These are phyloP conservation scores for Rhagologus leucostigma DNA, from an alignment of 2,113 vertebrate species.

Conservation along the genomic window DNA sequence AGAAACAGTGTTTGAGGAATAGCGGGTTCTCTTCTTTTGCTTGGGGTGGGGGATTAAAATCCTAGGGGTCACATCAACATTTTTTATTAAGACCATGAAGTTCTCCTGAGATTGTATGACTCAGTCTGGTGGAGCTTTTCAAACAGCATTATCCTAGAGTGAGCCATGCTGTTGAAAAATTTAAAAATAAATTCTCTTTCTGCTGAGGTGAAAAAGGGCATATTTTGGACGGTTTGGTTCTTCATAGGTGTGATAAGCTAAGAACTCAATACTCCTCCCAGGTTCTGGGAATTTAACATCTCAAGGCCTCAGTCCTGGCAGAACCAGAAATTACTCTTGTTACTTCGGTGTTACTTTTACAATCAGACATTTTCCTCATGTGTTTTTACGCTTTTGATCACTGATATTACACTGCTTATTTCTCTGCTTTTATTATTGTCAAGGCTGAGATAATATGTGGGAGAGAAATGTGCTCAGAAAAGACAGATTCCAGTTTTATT, in stretches of 20 bases:
- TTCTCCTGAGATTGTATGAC: neutral
- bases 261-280: neutral
- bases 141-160: neutral
- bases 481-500: slow-evolving; percentile 2
- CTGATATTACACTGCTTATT: neutral
- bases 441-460: neutral
- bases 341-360: neutral
- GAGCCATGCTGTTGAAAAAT: neutral
- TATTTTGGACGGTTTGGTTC: neutral
- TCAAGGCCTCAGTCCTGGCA: neutral
- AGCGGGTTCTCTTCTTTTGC: neutral
- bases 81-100: neutral
- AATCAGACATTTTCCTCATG: neutral
- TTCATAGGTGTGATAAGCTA: neutral
- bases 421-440: neutral
- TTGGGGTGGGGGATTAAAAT: rapidly evolving
- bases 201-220: neutral
- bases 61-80: neutral
- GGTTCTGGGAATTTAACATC: neutral
- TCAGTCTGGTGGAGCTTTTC: neutral
- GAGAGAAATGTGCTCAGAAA: neutral
- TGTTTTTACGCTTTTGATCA: neutral
- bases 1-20: neutral
- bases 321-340: neutral
- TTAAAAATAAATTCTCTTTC: neutral